These are phyloP conservation scores for Astur gentilis DNA, from an alignment of 2,113 vertebrate species.

Conservation along the genomic window DNA sequence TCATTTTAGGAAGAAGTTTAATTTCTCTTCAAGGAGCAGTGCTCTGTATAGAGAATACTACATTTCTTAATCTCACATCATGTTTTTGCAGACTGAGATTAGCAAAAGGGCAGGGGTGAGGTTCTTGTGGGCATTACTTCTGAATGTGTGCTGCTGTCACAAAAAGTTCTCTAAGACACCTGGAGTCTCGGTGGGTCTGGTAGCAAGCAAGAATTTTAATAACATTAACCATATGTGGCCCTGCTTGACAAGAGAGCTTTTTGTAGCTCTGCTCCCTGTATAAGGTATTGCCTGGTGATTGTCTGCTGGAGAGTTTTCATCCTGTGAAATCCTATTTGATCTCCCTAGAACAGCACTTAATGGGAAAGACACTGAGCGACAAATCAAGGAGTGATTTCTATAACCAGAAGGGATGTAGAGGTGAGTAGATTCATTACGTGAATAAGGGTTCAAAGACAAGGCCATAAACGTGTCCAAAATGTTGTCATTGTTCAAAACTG, in stretches of 20 bases:
- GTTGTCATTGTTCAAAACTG: not conserved
- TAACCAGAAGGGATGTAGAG: not conserved
- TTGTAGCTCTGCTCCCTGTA: not conserved
- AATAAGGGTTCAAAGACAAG: not conserved
- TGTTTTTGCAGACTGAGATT: not conserved
- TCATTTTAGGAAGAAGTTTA: not conserved
- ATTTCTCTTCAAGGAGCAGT: not conserved
- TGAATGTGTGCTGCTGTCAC: not conserved
- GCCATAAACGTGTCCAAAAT: not conserved
- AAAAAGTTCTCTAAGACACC: not conserved
- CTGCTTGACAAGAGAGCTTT: not conserved
- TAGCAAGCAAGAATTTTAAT: not conserved
- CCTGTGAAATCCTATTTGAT: constrained; percentile 21
- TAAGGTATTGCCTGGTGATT: not conserved
- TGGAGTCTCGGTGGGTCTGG: not conserved
- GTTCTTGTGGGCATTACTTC: not conserved
- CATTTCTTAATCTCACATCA: not conserved
- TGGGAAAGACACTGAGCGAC: not conserved
- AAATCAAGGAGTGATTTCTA: not conserved
- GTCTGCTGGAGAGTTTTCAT: constrained; percentile 1
- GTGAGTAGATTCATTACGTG: not conserved
- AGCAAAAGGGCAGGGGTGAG: not conserved
- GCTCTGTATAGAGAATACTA: not conserved
- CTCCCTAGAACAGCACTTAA: constrained; percentile 11
- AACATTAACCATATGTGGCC: not conserved